A percentile compares a stretch with the other conserved stretches of the same genome.
Conservation (phyloP, 2,888 invertebrate species). For the Megalurothrips usitatus region DNA sequence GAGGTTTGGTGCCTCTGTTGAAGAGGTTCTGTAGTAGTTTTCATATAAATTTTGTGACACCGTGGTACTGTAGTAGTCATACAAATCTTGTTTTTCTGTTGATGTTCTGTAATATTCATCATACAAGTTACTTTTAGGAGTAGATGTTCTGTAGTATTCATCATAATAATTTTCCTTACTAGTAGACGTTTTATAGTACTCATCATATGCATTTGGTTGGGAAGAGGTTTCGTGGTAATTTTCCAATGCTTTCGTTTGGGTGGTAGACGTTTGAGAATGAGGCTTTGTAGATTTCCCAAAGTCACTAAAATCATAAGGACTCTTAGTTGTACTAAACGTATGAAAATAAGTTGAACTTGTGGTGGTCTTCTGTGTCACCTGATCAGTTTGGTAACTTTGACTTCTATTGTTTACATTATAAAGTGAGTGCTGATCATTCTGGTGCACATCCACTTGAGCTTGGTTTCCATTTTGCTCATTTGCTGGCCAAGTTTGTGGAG, state of each 20-base stretch:
- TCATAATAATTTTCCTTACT: slow-evolving; percentile 19
- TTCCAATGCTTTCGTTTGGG: not conserved
- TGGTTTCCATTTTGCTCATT: not conserved
- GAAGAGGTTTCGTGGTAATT: slow-evolving; percentile 27
- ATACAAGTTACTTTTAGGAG: slow-evolving; percentile 29
- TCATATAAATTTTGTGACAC: slow-evolving; percentile 25
- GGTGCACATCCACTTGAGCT: no score
- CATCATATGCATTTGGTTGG: slow-evolving; percentile 28
- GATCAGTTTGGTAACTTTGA: not conserved
- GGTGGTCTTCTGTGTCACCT: not conserved
- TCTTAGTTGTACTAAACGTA: slow-evolving; percentile 51
- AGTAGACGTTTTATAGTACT: slow-evolving; percentile 31
- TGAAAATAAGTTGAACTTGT: slow-evolving; percentile 2
- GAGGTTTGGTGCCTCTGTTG: slow-evolving; percentile 30
- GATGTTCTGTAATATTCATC: slow-evolving; percentile 31
- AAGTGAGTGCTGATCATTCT: not conserved
- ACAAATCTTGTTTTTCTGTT: slow-evolving; percentile 28
- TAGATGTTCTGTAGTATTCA: slow-evolving; percentile 30
- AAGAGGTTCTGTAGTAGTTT: slow-evolving; percentile 33
- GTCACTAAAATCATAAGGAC: slow-evolving; percentile 50
- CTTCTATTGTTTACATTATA: not conserved
- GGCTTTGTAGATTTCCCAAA: slow-evolving; percentile 41
- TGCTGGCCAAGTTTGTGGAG: not conserved
- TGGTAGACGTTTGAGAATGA: not conserved
- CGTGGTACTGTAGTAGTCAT: slow-evolving; percentile 31